Conservation (phyloP, 2,797 vertebrate species). For the Premnoplex brunnescens region DNA sequence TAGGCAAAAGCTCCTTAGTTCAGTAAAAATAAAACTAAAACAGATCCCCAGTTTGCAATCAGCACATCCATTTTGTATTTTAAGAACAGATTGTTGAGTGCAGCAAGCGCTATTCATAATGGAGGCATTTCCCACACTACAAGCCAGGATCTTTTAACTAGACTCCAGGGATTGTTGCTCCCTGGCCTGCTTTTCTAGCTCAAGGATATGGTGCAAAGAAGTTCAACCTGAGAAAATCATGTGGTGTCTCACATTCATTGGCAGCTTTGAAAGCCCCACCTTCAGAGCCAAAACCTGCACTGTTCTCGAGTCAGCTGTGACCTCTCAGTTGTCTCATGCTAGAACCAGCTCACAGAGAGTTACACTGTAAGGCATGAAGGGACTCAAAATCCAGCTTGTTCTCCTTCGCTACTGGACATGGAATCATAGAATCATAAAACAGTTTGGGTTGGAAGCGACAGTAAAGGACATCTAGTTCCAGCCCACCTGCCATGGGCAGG, state of each 20-base stretch:
- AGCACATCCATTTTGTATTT: not conserved
- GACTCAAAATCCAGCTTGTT: not conserved
- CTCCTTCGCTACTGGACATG: not conserved
- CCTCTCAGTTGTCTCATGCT: not conserved
- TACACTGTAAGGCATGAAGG: not conserved
- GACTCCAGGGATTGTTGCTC: not conserved
- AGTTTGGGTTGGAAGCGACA: not conserved
- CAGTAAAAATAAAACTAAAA: not conserved
- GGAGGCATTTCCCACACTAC: not conserved
- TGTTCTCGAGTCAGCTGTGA: not conserved
- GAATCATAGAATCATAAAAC: not conserved
- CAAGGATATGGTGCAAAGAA: not conserved
- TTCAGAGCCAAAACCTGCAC: not conserved
- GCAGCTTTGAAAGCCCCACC: not conserved
- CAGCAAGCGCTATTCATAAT: not conserved
- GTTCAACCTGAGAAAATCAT: not conserved
- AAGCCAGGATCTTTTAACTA: not conserved
- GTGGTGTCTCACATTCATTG: not conserved
- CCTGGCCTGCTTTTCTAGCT: not conserved
- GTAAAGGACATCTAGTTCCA: not conserved
- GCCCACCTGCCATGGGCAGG: accelerated
- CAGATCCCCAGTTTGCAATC: not conserved
- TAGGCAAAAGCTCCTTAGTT: not conserved
- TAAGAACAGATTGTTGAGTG: not conserved
- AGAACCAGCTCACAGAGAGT: not conserved